Evolutionary conservation across 2,888 invertebrate genomes (phyloP), one percentile per base, ranked within the genome.

Genomic region (Amblyjoppa proteus): DNA sequence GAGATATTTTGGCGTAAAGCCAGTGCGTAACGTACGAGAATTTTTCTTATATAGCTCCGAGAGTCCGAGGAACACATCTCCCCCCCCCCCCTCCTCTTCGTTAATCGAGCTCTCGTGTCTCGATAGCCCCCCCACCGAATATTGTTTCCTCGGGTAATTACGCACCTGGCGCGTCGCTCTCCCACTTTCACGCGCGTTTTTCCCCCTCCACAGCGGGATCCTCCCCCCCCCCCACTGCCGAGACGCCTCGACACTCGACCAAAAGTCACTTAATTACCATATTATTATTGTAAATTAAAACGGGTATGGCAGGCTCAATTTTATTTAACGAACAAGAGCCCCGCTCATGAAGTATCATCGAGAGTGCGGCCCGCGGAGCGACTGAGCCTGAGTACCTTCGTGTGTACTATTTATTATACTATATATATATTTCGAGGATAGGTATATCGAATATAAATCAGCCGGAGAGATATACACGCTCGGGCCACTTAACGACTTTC

Each of bases 1-100:
- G 34, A 58, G 69, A 75, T 61, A 28, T 77, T 88, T 89, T 91
- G 92, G 92, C 92, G 83, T 88, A 90, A 90, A 89, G 92, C 92
- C 92, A 92, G 82, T 89, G 88, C 88, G 89, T 89, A 84, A 86
- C 77, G 83, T 81, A 80, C 69, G 77, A 73, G 51, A 64, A 81
- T 64, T 84, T 74, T 83, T 69, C 66, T 74, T 73, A 68, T 73
- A 68, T 61, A 49, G 45, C 64, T 41, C 58, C 58, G 25, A 28
- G 74, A 79, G 79, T 68, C 74, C 71, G 69, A 79, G 58, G 69
- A 51, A 79, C 28, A 41, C 53, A 68, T 16, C 38, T 41, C 28
- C n/a, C 41, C 53, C 71, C 64, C 20, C 20, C 20, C 20, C 20
- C 20, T 20, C 31, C 51, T 31, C 9, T 56, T 38, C 58, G 80